Conservation (phyloP, 2,113 vertebrate genomes). For the Platysteira castanea region DNA sequence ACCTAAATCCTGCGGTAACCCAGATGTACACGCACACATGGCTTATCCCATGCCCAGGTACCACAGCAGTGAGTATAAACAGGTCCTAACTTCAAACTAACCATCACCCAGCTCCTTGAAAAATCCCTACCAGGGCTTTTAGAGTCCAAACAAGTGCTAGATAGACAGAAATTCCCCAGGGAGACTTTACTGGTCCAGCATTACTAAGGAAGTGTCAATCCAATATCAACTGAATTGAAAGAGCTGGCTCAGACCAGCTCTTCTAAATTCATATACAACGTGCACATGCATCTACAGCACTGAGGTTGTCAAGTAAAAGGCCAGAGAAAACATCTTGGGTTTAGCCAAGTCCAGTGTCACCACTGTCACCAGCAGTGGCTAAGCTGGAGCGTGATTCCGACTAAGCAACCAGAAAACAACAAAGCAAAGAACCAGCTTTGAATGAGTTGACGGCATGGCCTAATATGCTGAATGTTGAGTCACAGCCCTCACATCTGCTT, state of each 20-base stretch:
- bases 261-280: neutral
- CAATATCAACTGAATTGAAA: neutral
- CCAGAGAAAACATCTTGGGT: neutral
- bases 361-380: rapidly evolving
- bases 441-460: rapidly evolving
- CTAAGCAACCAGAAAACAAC: neutral
- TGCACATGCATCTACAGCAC: rapidly evolving
- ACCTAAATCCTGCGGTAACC: neutral
- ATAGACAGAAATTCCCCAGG: neutral
- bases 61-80: neutral
- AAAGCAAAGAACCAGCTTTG: neutral
- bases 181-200: neutral
- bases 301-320: neutral
- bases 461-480: neutral
- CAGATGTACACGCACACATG: rapidly evolving
- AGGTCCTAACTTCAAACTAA: neutral
- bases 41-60: neutral
- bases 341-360: neutral
- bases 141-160: neutral
- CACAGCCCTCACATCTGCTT: neutral
- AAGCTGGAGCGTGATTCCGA: rapidly evolving
- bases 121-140: neutral
- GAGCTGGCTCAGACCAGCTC: neutral
- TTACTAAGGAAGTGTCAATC: neutral
- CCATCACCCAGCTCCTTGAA: neutral